Base-by-base conservation (phyloP, 2,888 invertebrate species). In the Chymomyza amoena region DNA sequence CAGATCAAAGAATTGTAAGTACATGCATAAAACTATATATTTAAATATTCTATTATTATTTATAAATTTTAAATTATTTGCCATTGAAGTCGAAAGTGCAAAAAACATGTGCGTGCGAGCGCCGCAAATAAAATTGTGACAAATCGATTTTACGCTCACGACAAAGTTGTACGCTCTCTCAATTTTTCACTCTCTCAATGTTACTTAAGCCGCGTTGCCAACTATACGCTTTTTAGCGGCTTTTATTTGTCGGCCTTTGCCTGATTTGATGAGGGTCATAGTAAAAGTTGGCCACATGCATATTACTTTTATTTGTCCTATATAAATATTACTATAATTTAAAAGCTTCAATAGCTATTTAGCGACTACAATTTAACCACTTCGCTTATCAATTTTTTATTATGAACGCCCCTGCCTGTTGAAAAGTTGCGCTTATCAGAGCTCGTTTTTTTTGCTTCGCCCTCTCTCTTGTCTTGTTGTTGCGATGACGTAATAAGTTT, bases 1-100 rank as follows among this genome's bases (percentile, higher is more conserved):
- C 89, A 90, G 87, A 89, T 89, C 79, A 90, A 89, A 78, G 89
- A 89, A 88, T 89, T 89, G 89, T 89, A 80, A 89, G 89, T 89
- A 82, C 62, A 28, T 25, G 25, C 25, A 25, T 52, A 32, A 1
- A 32, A 5, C 25, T 25, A 25, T 25, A 25, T 25, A 25, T 25
- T 25, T 25, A 4, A 28, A n/a, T 56, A 4, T 18, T 3, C 10
- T 18, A 15, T 63, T 62, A 20, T 57, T 18, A 52, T 50, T 54
- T 64, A 36, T 61, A 62, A 45, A 0, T 25, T 62, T 6, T 15
- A 15, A 39, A 61, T 18, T 59, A 69, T 13, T 57, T n/a, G 10
- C 54, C 28, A 50, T 54, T 18, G 45, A 25, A 20, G 10, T 62
- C n/a, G 9, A 13, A 61, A 39, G 20, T 57, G 25, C 20, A 75